Base-by-base conservation (phyloP, 1,140 invertebrate species). In the Sminthurinus signatus region DNA sequence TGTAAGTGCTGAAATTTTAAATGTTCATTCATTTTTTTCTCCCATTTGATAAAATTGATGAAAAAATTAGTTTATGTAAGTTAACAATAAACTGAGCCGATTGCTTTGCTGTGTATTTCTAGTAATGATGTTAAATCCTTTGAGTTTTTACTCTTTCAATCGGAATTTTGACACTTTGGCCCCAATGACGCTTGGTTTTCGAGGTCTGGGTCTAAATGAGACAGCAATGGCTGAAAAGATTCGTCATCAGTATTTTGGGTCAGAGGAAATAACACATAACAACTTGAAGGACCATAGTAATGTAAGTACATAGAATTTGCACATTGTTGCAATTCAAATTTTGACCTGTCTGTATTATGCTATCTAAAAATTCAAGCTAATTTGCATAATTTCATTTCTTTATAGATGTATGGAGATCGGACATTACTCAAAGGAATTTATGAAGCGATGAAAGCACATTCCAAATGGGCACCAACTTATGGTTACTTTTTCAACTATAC, bases 321-420 rank as follows among this genome's bases (percentile, higher is more conserved):
- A n/a, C n/a, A n/a, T n/a, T n/a, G n/a, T n/a, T n/a, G n/a, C n/a
- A n/a, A n/a, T n/a, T n/a, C n/a, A n/a, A n/a, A n/a, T n/a, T n/a
- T n/a, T n/a, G n/a, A n/a, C n/a, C n/a, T n/a, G n/a, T n/a, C n/a
- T n/a, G n/a, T n/a, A n/a, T n/a, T n/a, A n/a, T n/a, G n/a, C n/a
- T n/a, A n/a, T n/a, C n/a, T n/a, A n/a, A n/a, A n/a, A n/a, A n/a
- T n/a, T n/a, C n/a, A n/a, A n/a, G n/a, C n/a, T n/a, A n/a, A n/a
- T n/a, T n/a, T n/a, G n/a, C n/a, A n/a, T n/a, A n/a, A n/a, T 39
- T 39, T 8, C 36, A 39, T 17, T 39, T 39, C 36, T 39, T 10
- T 39, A 8, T 39, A 39, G 36, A 39, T 39, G 36, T 39, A 39
- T 39, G 51, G 51, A 28, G 51, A 54, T 54, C 51, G 51, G 14